Evolutionary conservation across 2,888 invertebrate species (phyloP), one percentile per base, ranked within the genome.

Genomic region (Leptopterna dolabrata): DNA sequence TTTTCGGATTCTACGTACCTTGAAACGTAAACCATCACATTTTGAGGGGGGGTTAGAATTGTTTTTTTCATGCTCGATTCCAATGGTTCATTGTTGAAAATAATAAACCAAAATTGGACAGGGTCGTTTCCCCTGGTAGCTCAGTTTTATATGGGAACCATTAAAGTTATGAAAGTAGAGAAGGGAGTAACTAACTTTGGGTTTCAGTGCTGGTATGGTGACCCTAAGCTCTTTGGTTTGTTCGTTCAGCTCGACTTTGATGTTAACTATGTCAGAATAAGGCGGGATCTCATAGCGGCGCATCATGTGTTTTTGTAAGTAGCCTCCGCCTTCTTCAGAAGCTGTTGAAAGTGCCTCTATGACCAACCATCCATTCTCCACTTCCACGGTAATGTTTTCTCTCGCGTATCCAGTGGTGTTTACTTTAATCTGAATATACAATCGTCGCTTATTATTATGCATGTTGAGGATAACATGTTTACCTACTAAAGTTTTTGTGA

Each of bases 301-400:
- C 55, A 87, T 86, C 55, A 83, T 70, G 47, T 88, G 86, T 27
- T 83, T 27, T 30, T 87, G 76, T 27, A 85, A 30, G 45, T 70
- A 73, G 19, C 87, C 87, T 0, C 87, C 88, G n/a, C 76, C 76
- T 55, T 76, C 80, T 47, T 63, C 63, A 11, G 73, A n/a, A 9
- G 76, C 13, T 70, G 86, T 87, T 1, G 81, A 29, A 11, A 82
- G 30, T 1, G 87, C 87, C 55, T 88, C 88, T 6, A 88, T 30
- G 14, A 88, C 71, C 70, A 88, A 70, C 88, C 88, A 88, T 1
- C 76, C 45, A 0, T 78, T 71, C 14, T 88, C 88, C 0, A 88
- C 83, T 86, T 84, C 78, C 0, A 88, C 84, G 24, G 63, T 86
- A 0, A 88, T 71, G 47, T 88, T 87, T 63, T 87, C 88, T 16